A percentile compares a stretch with the other conserved stretches of the same genome.
phyloP scores from a whole-genome alignment of 2,797 vertebrate genomes.

The Halcyon badia region DNA sequence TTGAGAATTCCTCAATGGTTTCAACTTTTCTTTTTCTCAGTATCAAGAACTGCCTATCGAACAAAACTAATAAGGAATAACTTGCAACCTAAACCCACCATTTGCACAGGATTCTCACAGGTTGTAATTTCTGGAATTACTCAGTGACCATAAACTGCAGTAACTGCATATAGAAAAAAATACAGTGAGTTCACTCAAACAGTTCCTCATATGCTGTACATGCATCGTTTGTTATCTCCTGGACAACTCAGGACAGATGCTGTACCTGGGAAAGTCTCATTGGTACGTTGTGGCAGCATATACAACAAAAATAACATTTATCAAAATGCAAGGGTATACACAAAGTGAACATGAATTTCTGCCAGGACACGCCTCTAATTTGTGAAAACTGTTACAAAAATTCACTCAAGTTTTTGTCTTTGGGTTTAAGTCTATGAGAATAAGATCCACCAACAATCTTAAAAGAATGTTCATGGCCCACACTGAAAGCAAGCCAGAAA shows the following conservation, averaged over 20 bases:
- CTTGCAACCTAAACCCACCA: not conserved
- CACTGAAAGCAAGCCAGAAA: not conserved
- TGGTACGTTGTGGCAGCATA: not conserved
- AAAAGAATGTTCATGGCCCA: not conserved
- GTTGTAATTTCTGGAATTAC: not conserved
- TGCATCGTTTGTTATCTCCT: not conserved
- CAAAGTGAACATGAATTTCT: slow-evolving; percentile 53
- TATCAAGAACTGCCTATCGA: not conserved
- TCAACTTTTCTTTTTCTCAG: not conserved
- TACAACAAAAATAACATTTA: not conserved
- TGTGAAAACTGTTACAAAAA: not conserved
- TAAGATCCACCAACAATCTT: not conserved
- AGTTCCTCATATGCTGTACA: not conserved
- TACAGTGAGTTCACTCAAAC: not conserved
- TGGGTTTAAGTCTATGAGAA: not conserved
- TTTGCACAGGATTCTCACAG: not conserved
- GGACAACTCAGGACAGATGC: not conserved
- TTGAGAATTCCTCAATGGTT: not conserved
- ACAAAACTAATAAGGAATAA: not conserved
- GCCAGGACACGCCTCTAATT: not conserved
- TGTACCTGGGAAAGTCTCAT: not conserved
- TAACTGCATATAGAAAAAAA: not conserved
- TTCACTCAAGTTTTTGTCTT: not conserved
- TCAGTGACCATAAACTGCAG: not conserved
- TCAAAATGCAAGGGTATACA: not conserved